Base-by-base conservation (phyloP, 2,888 invertebrate genomes). In the Agonum fuliginosum region DNA sequence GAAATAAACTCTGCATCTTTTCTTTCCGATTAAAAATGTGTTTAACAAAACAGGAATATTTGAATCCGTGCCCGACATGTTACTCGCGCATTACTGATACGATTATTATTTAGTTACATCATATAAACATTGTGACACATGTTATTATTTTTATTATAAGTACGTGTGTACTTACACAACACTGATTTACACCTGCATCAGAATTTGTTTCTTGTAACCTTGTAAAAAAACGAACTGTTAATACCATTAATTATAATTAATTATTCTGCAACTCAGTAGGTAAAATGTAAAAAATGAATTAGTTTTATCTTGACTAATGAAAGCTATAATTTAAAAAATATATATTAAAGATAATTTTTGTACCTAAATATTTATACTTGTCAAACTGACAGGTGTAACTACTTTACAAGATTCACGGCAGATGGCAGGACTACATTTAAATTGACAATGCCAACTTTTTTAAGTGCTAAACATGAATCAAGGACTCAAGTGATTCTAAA, bases 1-100 rank as follows among this genome's bases (percentile, higher is more conserved):
- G 80, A 92, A 89, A 84, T 91, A 89, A 12, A 91, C 91, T 79
- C 90, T 88, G 83, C 89, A 90, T 81, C 90, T 88, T 85, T 91
- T 91, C 83, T 90, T 91, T 80, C 89, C 89, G 78, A 90, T 89
- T 62, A 89, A 85, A 85, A 92, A 92, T 79, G 90, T 91, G 81
- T 89, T 90, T 20, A 90, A 84, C 20, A 75, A 51, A 34, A 75
- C 75, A 17, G 75, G 75, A n/a, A 43, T 74, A 74, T 65, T 75
- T 22, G 67, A 27, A 20, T 75, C 67, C 27, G 75, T 24, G 12
- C 14, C 20, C 5, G 75, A 75, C 75, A 75, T 75, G 34, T 43
- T 74, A 37, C 20, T 12, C 12, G 8, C 27, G 24, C 69, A 69
- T 69, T 20, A 37, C 34, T 30, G 22, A 30, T 34, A 51, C 51